phyloP scores from a whole-genome alignment of 2,113 vertebrate species.

The Hiodon tergisus region DNA sequence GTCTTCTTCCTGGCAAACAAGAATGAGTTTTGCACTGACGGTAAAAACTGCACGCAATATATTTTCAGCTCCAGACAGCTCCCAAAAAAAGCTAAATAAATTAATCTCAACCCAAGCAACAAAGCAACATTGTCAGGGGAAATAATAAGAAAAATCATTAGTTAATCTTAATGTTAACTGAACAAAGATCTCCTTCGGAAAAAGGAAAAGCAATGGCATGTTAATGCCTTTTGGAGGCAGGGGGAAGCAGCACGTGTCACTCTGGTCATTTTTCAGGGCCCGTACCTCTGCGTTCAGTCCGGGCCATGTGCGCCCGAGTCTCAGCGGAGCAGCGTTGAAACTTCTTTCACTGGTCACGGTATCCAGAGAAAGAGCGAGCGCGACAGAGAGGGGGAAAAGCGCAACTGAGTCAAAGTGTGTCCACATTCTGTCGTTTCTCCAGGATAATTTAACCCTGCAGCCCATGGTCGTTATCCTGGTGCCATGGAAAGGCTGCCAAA shows the following conservation, averaged over 20 bases:
- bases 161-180: no score
- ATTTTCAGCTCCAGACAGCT: conserved; percentile 28
- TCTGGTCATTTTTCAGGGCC: no score
- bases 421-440: conserved; percentile 30
- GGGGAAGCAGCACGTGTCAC: no score
- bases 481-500: conserved; percentile 31
- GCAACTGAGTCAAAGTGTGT: conserved; percentile 19
- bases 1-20: conserved; percentile 35
- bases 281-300: conserved; percentile 30
- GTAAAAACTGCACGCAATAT: conserved; percentile 48
- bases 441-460: conserved; percentile 44
- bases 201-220: no score
- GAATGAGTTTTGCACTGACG: conserved; percentile 34
- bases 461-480: conserved; percentile 40
- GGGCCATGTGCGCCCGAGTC: conserved; percentile 11
- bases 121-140: no score
- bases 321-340: conserved; percentile 37
- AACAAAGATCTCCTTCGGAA: no score
- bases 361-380: conserved; percentile 22
- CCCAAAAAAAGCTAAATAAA: conserved; percentile 20
- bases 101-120: neutral
- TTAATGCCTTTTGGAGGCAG: no score
- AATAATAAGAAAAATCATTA: no score
- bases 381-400: conserved; percentile 15
- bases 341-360: conserved; percentile 34